Conservation (phyloP, 1,140 invertebrate genomes). For the Brevipalpus yothersi region DNA sequence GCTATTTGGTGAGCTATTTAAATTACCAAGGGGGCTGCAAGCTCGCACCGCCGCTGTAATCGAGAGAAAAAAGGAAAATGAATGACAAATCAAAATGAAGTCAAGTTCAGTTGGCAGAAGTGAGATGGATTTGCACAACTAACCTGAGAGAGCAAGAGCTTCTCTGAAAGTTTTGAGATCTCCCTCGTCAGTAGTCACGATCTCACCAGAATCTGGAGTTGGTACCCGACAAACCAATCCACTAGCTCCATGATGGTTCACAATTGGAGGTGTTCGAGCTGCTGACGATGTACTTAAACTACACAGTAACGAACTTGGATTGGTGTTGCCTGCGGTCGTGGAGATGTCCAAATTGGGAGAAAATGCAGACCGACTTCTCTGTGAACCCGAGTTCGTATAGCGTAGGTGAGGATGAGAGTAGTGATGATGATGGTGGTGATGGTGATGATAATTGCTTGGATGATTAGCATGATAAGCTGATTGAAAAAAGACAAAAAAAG, state of each 20-base stretch:
- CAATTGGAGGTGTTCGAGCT: slow-evolving; percentile 4
- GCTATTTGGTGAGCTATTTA: not conserved
- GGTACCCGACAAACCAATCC: not conserved
- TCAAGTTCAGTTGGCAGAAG: not conserved
- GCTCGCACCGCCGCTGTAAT: not conserved
- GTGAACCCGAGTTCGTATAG: not conserved
- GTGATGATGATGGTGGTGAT: slow-evolving; percentile 16
- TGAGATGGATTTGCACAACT: not conserved
- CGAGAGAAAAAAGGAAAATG: not conserved
- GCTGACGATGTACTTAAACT: slow-evolving; percentile 8
- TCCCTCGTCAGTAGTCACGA: not conserved
- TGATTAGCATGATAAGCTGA: slow-evolving; percentile 21
- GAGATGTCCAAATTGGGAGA: not conserved
- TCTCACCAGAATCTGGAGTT: not conserved
- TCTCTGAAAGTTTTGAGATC: slow-evolving; percentile 45
- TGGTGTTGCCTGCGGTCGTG: slow-evolving; percentile 1
- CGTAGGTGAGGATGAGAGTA: not conserved
- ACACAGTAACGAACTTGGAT: slow-evolving; percentile 11
- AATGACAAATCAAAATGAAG: not conserved
- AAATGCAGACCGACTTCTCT: not conserved
- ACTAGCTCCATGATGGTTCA: slow-evolving; percentile 22
- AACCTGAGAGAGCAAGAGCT: slow-evolving; percentile 29
- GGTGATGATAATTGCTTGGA: slow-evolving; percentile 21
- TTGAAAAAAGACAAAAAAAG: slow-evolving; percentile 17
- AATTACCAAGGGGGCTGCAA: not conserved